Evolutionary conservation across 1,140 invertebrate species (phyloP), one percentile per base, ranked within the genome.

Genomic region (Calephelis nemesis): DNA sequence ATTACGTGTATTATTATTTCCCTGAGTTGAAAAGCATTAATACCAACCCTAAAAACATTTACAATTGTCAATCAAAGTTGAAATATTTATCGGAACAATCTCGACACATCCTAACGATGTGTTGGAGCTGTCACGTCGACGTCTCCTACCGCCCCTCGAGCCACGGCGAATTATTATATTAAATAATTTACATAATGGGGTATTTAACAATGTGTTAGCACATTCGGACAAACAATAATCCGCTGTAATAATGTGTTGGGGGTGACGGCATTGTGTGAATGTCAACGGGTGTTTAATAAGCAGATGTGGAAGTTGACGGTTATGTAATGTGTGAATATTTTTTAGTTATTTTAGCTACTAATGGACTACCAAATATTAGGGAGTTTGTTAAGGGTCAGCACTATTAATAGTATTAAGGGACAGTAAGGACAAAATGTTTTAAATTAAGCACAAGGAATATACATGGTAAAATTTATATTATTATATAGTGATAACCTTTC

Each of bases 141-240:
- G 50, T 54, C 30, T 54, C 11, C 30, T 30, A 10, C 19, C 30
- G 50, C n/a, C 63, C 13, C 52, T 15, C 49, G 42, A 40, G 11
- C 40, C 4, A 39, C n/a, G 40, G 49, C 68, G 13, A 69, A 69
- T 69, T 69, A 69, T 64, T 64, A 69, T 69, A 64, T 69, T 69
- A 64, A 69, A 52, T 63, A 47, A 69, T 69, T 69, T 69, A 69
- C 68, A 64, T 69, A 69, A 69, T 69, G 68, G 67, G 68, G 68
- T 64, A 64, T 62, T 69, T 39, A 62, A 69, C 68, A 69, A 69
- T 69, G 50, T 58, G 52, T 58, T 39, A 58, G 15, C 13, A 15
- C 67, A 62, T 63, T 62, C 50, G 48, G 60, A 42, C 60, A 45
- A 48, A 45, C 42, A 62, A 48, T 40, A 42, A 48, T 67, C 60